These are phyloP conservation scores for Aspidiotus destructor DNA, from an alignment of 2,888 invertebrate genomes.

Conservation along the genomic window DNA sequence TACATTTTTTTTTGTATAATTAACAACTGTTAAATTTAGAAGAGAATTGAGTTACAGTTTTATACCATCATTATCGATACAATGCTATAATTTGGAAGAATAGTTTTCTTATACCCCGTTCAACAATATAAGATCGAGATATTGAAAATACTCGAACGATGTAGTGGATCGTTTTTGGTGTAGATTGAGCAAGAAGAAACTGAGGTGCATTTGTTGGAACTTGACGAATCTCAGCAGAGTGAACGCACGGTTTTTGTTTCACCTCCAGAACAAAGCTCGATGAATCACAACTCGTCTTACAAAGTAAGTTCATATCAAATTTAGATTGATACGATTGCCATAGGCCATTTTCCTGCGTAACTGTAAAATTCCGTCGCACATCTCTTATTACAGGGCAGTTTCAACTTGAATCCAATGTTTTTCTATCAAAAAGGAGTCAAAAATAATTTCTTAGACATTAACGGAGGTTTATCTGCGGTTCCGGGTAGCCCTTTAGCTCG, in stretches of 20 bases:
- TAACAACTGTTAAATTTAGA: too few relatives aligned
- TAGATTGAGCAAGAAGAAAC: constrained; percentile 46
- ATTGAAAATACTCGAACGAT: too few relatives aligned
- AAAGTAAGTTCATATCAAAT: constrained; percentile 38
- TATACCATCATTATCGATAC: too few relatives aligned
- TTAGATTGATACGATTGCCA: too few relatives aligned
- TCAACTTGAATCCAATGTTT: constrained; percentile 42
- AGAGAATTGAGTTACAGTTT: too few relatives aligned
- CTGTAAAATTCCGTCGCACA: too few relatives aligned
- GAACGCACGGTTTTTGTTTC: constrained; percentile 91
- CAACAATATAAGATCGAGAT: too few relatives aligned
- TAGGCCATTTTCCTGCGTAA: too few relatives aligned
- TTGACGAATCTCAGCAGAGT: constrained; percentile 65
- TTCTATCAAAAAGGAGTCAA: constrained; percentile 41
- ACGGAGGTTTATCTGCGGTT: constrained; percentile 33
- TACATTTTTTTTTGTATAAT: too few relatives aligned
- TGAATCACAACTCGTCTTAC: constrained; percentile 34
- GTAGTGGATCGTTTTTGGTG: not conserved
- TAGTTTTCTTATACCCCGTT: too few relatives aligned
- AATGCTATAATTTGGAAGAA: too few relatives aligned
- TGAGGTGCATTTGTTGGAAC: constrained; percentile 62
- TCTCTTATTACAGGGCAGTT: constrained; percentile 38
- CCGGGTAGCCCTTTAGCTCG: constrained; percentile 86
- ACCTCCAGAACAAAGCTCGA: constrained; percentile 67
- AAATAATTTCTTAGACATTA: constrained; percentile 38